phyloP scores from a whole-genome alignment of 2,113 vertebrate species.

The Chamaea fasciata region DNA sequence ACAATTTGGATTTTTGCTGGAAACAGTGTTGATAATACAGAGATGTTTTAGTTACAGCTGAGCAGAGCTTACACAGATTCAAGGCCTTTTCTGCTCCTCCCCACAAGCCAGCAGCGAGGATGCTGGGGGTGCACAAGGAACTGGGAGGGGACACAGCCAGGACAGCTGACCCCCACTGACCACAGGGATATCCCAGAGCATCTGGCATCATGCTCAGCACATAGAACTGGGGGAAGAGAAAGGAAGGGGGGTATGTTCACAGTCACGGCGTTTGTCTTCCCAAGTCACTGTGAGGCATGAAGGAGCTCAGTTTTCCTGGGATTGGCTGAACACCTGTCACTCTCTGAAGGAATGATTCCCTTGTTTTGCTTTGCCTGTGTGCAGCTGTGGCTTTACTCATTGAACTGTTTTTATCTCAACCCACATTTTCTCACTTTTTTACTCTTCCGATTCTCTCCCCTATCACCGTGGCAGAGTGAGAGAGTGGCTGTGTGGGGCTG shows the following conservation, averaged over 20 bases:
- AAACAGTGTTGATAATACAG: not conserved
- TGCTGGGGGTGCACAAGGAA: not conserved
- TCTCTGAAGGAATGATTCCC: not conserved
- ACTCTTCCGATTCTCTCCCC: not conserved
- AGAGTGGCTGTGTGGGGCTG: not conserved
- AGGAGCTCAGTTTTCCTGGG: not conserved
- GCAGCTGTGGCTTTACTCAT: not conserved
- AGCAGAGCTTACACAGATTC: not conserved
- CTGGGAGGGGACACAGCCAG: not conserved
- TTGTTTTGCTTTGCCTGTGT: not conserved
- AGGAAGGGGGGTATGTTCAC: not conserved
- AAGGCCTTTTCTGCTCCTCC: not conserved
- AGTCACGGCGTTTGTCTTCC: fast-evolving
- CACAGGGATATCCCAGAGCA: not conserved
- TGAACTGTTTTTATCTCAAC: not conserved
- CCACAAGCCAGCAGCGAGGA: fast-evolving
- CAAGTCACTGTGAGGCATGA: fast-evolving
- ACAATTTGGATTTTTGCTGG: not conserved
- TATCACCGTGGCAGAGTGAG: not conserved
- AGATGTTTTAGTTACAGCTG: not conserved
- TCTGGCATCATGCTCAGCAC: not conserved
- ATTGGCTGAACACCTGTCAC: not conserved
- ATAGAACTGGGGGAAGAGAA: not conserved
- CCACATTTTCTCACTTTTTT: not conserved
- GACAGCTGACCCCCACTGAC: not conserved